Conservation (phyloP, 53 echinoderm and acorn worm species). For the Temnopleurus reevesii region DNA sequence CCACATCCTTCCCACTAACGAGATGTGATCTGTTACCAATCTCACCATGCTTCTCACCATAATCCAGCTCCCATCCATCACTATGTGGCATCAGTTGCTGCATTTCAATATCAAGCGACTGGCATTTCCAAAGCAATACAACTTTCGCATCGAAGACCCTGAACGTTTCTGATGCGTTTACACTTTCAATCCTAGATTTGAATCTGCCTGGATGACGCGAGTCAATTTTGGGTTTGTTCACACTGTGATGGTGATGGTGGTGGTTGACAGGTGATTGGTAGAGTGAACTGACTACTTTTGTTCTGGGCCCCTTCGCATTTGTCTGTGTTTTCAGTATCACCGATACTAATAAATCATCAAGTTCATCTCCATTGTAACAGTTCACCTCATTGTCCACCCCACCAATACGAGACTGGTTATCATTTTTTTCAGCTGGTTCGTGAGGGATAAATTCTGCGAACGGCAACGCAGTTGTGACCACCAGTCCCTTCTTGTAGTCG, state of each 20-base stretch:
- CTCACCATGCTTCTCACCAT: slow-evolving; percentile 42
- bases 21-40: slow-evolving; percentile 24
- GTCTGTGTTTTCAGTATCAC: not conserved
- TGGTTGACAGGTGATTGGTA: not conserved
- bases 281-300: not conserved
- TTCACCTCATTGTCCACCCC: not conserved
- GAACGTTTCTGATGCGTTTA: slow-evolving; percentile 7
- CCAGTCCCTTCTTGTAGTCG: slow-evolving; percentile 62
- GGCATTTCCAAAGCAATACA: slow-evolving; percentile 70
- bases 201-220: not conserved
- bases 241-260: not conserved
- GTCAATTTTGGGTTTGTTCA: not conserved
- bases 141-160: slow-evolving; percentile 58
- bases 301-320: not conserved
- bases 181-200: not conserved
- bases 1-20: not conserved
- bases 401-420: not conserved
- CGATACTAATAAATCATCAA: not conserved
- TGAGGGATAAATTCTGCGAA: slow-evolving; percentile 41
- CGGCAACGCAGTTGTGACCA: slow-evolving; percentile 68
- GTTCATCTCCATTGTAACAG: not conserved
- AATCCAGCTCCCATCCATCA: slow-evolving; percentile 71
- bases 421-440: not conserved
- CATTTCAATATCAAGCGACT: slow-evolving; percentile 60
- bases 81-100: slow-evolving; percentile 47